Percentiles rank a stretch among this genome's conserved stretches.
Conservation (phyloP, 2,888 invertebrate genomes). For the Ceramica pisi region DNA sequence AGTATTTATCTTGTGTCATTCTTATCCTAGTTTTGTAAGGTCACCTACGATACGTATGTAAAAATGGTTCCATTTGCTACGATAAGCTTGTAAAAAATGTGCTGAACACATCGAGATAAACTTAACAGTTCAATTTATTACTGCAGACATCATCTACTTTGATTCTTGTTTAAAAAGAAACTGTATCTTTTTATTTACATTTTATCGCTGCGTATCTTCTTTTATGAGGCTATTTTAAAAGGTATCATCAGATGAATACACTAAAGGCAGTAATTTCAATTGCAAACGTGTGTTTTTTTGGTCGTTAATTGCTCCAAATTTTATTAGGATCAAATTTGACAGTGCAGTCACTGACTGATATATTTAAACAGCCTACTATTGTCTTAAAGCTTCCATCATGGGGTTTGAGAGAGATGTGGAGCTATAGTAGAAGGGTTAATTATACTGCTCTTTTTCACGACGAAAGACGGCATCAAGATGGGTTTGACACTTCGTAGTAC, state of each 20-base stretch:
- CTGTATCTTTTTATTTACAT: conserved; percentile 13
- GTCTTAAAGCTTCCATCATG: not conserved
- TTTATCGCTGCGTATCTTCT: conserved; percentile 12
- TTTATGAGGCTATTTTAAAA: not conserved
- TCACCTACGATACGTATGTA: conserved; percentile 24
- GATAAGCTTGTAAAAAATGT: conserved; percentile 54
- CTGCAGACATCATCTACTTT: conserved; percentile 31
- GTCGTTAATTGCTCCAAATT: not conserved
- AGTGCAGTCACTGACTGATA: not conserved
- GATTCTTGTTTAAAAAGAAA: conserved; percentile 17
- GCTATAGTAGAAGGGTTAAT: not conserved
- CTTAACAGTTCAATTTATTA: conserved; percentile 55
- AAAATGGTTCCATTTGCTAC: conserved; percentile 49
- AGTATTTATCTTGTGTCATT: conserved; percentile 26
- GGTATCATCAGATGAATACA: not conserved
- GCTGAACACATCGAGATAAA: conserved; percentile 51
- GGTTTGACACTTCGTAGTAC: not conserved
- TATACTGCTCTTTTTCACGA: not conserved
- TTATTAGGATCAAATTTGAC: no score
- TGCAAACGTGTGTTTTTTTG: not conserved
- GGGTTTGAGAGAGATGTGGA: not conserved
- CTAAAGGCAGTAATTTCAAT: not conserved
- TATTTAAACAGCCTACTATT: not conserved
- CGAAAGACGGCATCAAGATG: not conserved
- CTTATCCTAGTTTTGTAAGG: conserved; percentile 43